These are phyloP conservation scores for Argyrosomus regius DNA, from an alignment of 2,797 vertebrate genomes.

Conservation along the genomic window DNA sequence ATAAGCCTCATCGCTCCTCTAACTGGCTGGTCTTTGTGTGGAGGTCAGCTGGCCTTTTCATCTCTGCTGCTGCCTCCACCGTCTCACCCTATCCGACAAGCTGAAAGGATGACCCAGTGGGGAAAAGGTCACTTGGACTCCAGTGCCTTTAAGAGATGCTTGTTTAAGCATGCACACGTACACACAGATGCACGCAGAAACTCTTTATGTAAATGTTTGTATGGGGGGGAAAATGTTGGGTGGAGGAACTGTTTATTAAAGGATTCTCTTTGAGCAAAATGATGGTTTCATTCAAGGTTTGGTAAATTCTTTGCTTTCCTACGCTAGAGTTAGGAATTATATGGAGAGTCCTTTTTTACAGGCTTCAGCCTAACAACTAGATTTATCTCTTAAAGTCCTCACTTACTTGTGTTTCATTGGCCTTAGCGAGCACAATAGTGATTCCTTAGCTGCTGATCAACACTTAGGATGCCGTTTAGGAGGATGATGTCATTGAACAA, in stretches of 20 bases:
- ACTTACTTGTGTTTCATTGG: conserved; percentile 27
- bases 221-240: background rate
- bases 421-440: conserved; percentile 24
- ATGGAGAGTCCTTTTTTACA: background rate
- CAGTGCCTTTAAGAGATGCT: conserved; percentile 40
- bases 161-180: conserved; percentile 32
- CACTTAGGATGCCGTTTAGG: conserved; percentile 71
- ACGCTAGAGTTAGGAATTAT: background rate
- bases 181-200: conserved; percentile 9
- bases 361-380: background rate
- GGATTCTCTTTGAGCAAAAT: conserved; percentile 5
- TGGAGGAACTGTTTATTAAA: conserved; percentile 15
- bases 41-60: conserved; percentile 80
- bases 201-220: conserved; percentile 34
- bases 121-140: conserved; percentile 70
- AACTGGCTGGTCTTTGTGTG: conserved; percentile 73
- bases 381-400: conserved; percentile 6
- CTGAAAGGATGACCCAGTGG: conserved; percentile 74
- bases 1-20: conserved; percentile 60
- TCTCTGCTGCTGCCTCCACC: conserved; percentile 67
- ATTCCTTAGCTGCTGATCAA: conserved; percentile 59
- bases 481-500: conserved; percentile 80
- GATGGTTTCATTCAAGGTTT: conserved; percentile 19
- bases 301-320: background rate
- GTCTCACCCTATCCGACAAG: conserved; percentile 52